Percentiles rank a stretch among this genome's conserved stretches.
Evolutionary conservation across 2,888 invertebrate genomes (phyloP).

Genomic region (Exephanes ischioxanthus): DNA sequence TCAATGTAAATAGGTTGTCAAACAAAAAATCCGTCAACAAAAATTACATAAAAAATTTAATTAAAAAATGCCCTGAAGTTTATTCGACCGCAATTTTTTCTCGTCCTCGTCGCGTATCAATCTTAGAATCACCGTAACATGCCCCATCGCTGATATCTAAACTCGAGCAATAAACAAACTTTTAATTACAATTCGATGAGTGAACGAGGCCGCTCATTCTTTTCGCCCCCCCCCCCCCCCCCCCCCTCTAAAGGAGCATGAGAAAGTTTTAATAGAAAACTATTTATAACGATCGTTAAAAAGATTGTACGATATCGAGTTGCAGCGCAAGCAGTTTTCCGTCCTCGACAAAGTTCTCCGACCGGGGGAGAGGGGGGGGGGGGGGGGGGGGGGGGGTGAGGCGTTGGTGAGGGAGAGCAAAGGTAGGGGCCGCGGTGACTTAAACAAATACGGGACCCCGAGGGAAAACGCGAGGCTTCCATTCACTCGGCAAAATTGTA

Average conservation of each 20-base stretch:
- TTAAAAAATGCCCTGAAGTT: background rate
- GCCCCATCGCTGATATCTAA: background rate
- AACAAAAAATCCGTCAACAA: too few relatives aligned
- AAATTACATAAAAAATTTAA: too few relatives aligned
- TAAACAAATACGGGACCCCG: slow-evolving; percentile 53
- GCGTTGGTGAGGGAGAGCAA: background rate
- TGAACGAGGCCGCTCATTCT: background rate
- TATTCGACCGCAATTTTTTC: background rate
- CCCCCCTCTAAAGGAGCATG: background rate
- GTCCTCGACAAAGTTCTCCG: slow-evolving; percentile 23
- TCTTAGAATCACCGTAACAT: background rate
- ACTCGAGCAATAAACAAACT: slow-evolving; percentile 6
- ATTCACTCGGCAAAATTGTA: background rate
- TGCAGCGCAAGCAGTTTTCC: slow-evolving; percentile 21
- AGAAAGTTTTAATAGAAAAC: slow-evolving; percentile 61
- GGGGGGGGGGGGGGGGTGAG: background rate
- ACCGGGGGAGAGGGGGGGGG: background rate
- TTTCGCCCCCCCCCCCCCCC: background rate
- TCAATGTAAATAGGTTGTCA: too few relatives aligned
- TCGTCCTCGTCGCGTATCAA: too few relatives aligned
- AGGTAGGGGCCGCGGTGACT: slow-evolving; percentile 44
- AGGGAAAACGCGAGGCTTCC: slow-evolving; percentile 36
- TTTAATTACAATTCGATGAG: slow-evolving; percentile 41
- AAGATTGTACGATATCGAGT: slow-evolving; percentile 35
- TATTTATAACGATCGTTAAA: slow-evolving; percentile 54